These are phyloP conservation scores for Gryllus bimaculatus DNA, from an alignment of 1,140 invertebrate genomes.

Conservation along the genomic window DNA sequence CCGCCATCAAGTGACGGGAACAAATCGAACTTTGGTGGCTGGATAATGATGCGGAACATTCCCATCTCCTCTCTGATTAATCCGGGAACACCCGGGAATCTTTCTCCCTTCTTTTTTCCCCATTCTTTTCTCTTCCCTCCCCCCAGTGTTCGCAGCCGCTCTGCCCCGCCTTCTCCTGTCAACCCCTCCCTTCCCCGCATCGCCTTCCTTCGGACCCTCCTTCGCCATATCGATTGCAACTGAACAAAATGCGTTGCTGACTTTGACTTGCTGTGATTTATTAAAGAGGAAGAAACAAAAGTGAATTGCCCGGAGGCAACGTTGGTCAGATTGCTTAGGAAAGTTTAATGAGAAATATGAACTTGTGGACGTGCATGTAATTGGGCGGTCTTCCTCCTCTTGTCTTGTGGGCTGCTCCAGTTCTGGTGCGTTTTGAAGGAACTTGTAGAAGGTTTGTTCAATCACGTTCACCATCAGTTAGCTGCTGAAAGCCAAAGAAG, in stretches of 20 bases:
- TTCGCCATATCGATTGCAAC: not conserved
- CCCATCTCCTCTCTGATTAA: slow-evolving; percentile 19
- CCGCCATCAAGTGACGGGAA: slow-evolving; percentile 10
- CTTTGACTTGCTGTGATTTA: not conserved
- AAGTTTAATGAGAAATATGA: slow-evolving; percentile 2
- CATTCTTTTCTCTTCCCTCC: not conserved
- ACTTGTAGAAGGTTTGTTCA: no score
- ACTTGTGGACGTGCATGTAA: not conserved
- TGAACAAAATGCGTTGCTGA: slow-evolving; percentile 1
- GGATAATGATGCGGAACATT: slow-evolving; percentile 18
- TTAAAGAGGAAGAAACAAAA: slow-evolving; percentile 1
- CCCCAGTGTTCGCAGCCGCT: not conserved
- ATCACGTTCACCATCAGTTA: no score
- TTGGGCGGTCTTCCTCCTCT: not conserved
- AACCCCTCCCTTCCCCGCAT: not conserved
- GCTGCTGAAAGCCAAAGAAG: no score
- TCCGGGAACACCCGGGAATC: slow-evolving; percentile 6
- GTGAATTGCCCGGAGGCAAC: not conserved
- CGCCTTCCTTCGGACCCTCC: not conserved
- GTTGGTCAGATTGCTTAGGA: not conserved
- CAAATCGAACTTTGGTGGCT: slow-evolving; percentile 20
- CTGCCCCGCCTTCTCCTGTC: not conserved
- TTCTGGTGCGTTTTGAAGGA: no score
- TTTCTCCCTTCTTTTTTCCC: not conserved
- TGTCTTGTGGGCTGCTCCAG: no score